A percentile compares a stretch with the other conserved stretches of the same genome.
phyloP scores from a whole-genome alignment of 2,113 vertebrate species.

The Leptobrachium ailaonicum region DNA sequence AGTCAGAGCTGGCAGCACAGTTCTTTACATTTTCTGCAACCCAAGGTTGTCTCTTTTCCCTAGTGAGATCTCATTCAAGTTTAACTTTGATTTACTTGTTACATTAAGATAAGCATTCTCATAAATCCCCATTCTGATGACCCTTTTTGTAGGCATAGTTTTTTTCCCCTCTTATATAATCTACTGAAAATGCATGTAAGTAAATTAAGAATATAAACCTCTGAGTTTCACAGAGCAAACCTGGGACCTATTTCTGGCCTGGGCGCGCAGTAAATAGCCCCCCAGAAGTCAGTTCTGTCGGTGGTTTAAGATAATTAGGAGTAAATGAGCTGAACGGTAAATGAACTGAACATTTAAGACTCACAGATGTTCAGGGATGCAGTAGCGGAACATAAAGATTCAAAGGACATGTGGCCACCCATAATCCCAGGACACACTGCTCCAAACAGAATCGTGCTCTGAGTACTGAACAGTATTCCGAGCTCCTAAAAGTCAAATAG shows the following conservation, averaged over 20 bases:
- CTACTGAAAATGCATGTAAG: background rate
- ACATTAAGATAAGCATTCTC: no score
- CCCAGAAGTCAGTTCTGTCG: constrained; percentile 24
- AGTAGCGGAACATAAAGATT: constrained; percentile 34
- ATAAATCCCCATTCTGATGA: no score
- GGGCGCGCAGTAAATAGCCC: constrained; percentile 10
- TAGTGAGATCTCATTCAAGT: no score
- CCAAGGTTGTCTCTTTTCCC: no score
- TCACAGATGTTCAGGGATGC: constrained; percentile 43
- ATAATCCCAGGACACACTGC: constrained; percentile 18
- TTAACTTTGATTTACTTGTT: no score
- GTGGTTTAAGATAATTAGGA: constrained; percentile 43
- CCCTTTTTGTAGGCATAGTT: no score
- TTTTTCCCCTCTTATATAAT: no score
- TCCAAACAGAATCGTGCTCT: constrained; percentile 16
- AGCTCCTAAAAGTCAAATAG: background rate
- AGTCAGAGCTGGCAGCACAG: no score
- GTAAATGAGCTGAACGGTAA: constrained; percentile 40
- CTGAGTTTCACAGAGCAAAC: constrained; percentile 1
- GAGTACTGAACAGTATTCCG: constrained; percentile 8
- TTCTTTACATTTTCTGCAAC: no score
- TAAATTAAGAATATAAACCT: constrained; percentile 28
- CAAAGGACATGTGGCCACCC: constrained; percentile 41
- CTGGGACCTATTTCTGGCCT: constrained; percentile 3
- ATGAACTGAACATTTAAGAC: constrained; percentile 41